These are phyloP conservation scores for Platysternon megacephalum DNA, from an alignment of 2,113 vertebrate genomes.

Conservation along the genomic window DNA sequence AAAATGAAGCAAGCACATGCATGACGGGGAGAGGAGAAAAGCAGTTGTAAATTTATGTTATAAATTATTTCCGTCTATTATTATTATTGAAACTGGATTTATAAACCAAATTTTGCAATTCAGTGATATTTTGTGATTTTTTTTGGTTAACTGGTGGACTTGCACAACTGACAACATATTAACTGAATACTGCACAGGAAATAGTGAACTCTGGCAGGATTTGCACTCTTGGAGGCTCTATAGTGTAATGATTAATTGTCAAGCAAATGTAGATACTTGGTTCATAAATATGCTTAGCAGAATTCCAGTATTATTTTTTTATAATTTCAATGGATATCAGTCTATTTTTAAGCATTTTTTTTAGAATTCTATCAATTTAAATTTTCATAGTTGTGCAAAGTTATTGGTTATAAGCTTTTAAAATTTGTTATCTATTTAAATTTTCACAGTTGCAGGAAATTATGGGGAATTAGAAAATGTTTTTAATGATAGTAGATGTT, in stretches of 20 bases:
- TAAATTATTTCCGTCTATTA: neutral
- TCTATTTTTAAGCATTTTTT: too few species aligned
- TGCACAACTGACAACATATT: neutral
- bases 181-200: neutral
- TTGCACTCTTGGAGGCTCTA: neutral
- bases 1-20: constrained; percentile 62
- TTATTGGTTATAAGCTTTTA: too few species aligned
- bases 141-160: neutral
- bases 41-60: constrained; percentile 76
- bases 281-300: neutral
- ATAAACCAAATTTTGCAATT: neutral
- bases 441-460: too few species aligned
- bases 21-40: constrained; percentile 46
- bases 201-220: neutral
- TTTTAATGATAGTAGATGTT: too few species aligned
- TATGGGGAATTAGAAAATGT: too few species aligned
- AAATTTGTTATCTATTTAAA: too few species aligned
- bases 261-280: neutral
- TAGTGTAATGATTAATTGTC: neutral
- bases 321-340: too few species aligned
- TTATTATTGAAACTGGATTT: neutral
- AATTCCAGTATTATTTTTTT: too few species aligned
- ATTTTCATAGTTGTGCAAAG: too few species aligned
- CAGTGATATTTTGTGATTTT: neutral
- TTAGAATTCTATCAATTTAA: too few species aligned